Evolutionary conservation across 2,888 invertebrate genomes (phyloP).

Genomic region (Plebejus melissa): DNA sequence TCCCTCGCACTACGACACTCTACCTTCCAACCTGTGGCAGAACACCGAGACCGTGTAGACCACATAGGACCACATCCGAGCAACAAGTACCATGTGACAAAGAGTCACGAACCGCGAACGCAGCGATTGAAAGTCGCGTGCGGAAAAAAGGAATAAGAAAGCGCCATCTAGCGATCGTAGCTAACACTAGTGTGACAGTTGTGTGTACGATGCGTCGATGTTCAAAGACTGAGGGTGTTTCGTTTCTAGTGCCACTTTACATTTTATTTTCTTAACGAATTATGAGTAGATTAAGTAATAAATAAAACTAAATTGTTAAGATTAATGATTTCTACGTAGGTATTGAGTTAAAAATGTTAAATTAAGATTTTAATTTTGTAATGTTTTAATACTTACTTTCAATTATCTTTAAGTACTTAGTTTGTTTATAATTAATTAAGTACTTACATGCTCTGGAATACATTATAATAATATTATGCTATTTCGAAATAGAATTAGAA

Average conservation of each 20-base stretch:
- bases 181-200: conserved; percentile 18
- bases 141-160: conserved; percentile 25
- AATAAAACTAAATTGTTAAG: neutral
- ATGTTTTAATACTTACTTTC: neutral
- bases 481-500: neutral
- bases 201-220: conserved; percentile 3
- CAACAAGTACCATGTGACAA: conserved; percentile 46
- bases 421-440: neutral
- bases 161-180: conserved; percentile 33
- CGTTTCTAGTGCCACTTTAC: conserved; percentile 19
- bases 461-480: neutral
- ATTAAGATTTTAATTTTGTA: neutral
- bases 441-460: neutral
- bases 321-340: neutral
- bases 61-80: conserved; percentile 48
- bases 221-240: conserved; percentile 24
- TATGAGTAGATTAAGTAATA: neutral
- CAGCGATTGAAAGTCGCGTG: conserved; percentile 44
- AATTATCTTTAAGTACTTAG: neutral
- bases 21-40: conserved; percentile 75
- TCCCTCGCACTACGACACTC: conserved; percentile 85
- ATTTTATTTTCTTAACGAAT: conserved; percentile 5
- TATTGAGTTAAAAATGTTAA: neutral
- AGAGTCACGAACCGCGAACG: conserved; percentile 30
- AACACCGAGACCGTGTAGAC: conserved; percentile 52